Conservation (phyloP, 2,888 invertebrate genomes). For the Ornithoptera alexandrae region DNA sequence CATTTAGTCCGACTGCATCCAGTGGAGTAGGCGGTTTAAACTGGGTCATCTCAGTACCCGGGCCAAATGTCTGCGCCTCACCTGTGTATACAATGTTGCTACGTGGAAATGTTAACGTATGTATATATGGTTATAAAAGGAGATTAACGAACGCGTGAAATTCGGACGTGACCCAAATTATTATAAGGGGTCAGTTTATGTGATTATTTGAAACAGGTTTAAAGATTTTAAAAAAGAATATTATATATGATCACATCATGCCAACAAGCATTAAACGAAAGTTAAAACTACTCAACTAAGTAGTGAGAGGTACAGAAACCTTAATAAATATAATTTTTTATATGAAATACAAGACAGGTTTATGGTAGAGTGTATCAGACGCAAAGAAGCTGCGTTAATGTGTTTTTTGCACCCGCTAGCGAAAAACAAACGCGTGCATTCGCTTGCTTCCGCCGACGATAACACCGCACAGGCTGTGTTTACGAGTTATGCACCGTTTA, state of each 20-base stretch:
- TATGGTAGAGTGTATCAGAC: slow-evolving; percentile 1
- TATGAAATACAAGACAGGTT: background rate
- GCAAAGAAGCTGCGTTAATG: slow-evolving; percentile 7
- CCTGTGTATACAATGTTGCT: slow-evolving; percentile 9
- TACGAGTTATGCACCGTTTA: slow-evolving; percentile 4
- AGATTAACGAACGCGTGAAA: slow-evolving; percentile 2
- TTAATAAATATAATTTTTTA: background rate
- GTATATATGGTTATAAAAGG: background rate
- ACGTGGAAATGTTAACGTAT: slow-evolving; percentile 1
- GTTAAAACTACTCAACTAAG: too few species aligned
- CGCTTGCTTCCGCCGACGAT: slow-evolving; percentile 15
- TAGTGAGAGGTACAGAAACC: too few species aligned
- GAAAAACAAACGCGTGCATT: slow-evolving; percentile 6
- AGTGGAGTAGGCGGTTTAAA: slow-evolving; percentile 31
- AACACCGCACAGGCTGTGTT: background rate
- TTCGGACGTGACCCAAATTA: slow-evolving; percentile 13
- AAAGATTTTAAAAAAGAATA: background rate
- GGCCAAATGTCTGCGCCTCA: slow-evolving; percentile 12
- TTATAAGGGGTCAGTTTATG: background rate
- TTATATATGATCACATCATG: background rate
- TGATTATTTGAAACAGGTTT: background rate
- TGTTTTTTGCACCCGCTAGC: slow-evolving; percentile 14
- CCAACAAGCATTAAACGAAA: background rate
- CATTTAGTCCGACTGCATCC: slow-evolving; percentile 6
- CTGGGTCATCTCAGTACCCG: slow-evolving; percentile 22